Percentiles rank a stretch among this genome's conserved stretches.
phyloP scores from a whole-genome alignment of 1,140 invertebrate species.

The Teleopsis dalmanni region DNA sequence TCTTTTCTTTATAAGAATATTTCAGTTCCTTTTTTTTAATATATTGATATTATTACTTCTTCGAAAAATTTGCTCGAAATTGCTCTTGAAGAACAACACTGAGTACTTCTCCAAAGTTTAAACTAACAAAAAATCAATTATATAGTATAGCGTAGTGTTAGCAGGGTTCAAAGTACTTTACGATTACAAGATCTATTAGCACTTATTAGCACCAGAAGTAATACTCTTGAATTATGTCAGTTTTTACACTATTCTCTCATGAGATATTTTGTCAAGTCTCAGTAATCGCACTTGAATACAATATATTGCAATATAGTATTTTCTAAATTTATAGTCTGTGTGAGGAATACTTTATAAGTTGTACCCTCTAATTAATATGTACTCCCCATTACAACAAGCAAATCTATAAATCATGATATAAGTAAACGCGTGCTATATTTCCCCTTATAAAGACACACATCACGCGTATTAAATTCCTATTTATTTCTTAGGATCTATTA shows the following conservation, averaged over 20 bases:
- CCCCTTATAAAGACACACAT: neutral
- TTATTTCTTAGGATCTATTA: constrained; percentile 6
- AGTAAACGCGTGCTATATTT: neutral
- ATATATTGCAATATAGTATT: too few species aligned
- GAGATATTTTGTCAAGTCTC: too few species aligned
- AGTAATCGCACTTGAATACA: too few species aligned
- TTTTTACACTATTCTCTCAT: too few species aligned
- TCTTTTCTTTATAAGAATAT: neutral
- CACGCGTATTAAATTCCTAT: neutral
- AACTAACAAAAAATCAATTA: neutral
- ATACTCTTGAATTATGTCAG: too few species aligned
- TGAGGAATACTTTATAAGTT: neutral
- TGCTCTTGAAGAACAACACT: neutral
- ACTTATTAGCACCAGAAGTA: too few species aligned
- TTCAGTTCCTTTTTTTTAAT: neutral
- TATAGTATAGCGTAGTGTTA: too few species aligned
- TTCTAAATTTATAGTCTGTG: neutral
- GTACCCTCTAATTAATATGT: neutral
- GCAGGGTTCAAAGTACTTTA: too few species aligned
- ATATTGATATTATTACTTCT: neutral
- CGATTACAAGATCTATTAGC: too few species aligned
- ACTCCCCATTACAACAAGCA: neutral
- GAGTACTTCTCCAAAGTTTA: neutral
- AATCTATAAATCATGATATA: neutral
- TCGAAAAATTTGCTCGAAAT: neutral